These are phyloP conservation scores for Ametastegia equiseti DNA, from an alignment of 2,888 invertebrate species.

Conservation along the genomic window DNA sequence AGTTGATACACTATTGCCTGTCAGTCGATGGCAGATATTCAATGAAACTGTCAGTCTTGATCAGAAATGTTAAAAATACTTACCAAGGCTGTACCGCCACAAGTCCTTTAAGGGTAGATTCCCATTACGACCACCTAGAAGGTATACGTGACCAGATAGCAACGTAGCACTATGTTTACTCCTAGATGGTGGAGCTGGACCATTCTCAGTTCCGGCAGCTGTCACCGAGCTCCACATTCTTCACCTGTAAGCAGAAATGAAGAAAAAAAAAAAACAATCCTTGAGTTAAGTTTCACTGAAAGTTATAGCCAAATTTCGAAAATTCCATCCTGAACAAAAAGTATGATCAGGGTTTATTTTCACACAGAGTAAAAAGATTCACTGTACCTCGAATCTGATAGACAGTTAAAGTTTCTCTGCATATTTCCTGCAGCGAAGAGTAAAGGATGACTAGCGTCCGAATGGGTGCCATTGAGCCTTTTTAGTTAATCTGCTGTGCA, in stretches of 20 bases:
- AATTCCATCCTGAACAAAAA: background rate
- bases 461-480: background rate
- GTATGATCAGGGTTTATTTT: background rate
- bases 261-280: background rate
- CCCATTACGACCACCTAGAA: slow-evolving; percentile 91
- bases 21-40: too few species aligned
- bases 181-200: slow-evolving; percentile 82
- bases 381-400: too few species aligned
- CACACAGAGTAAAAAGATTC: background rate
- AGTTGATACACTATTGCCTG: too few species aligned
- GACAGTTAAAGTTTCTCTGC: too few species aligned
- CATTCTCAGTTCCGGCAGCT: slow-evolving; percentile 75
- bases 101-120: slow-evolving; percentile 90
- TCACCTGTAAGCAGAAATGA: slow-evolving; percentile 55
- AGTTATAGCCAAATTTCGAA: background rate
- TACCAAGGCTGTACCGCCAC: slow-evolving; percentile 89
- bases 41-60: background rate
- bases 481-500: background rate
- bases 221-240: slow-evolving; percentile 81
- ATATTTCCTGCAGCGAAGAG: too few species aligned
- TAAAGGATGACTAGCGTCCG: too few species aligned
- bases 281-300: background rate
- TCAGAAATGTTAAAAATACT: slow-evolving; percentile 59
- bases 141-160: slow-evolving; percentile 86
- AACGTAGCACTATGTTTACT: slow-evolving; percentile 91